Evolutionary conservation across 1,140 invertebrate genomes (phyloP).

Genomic region (Neodiprion pinetum): DNA sequence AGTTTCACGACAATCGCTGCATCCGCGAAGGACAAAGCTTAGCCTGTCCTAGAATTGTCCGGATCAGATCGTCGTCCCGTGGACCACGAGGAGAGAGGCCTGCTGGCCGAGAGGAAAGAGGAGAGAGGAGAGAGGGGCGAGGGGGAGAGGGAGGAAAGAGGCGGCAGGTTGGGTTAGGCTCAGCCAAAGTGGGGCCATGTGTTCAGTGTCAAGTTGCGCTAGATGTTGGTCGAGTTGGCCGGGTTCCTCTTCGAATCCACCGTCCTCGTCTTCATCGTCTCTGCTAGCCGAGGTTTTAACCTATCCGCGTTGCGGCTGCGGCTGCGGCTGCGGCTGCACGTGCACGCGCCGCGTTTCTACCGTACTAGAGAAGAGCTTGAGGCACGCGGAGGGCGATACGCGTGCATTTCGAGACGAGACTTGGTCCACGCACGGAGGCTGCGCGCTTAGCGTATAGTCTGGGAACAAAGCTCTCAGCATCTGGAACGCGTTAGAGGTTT

Average conservation of each 20-base stretch:
- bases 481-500: constrained; percentile 58
- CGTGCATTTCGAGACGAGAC: constrained; percentile 16
- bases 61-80: not conserved
- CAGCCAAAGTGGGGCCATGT: constrained; percentile 54
- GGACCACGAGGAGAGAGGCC: not conserved
- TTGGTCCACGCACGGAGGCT: constrained; percentile 23
- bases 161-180: constrained; percentile 48
- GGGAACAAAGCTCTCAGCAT: constrained; percentile 58
- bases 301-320: not conserved
- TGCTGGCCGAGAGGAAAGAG: not conserved
- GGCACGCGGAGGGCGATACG: constrained; percentile 15
- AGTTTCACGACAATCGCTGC: no score
- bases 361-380: constrained; percentile 14
- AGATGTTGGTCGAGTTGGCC: constrained; percentile 23
- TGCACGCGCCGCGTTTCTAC: not conserved
- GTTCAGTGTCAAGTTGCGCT: constrained; percentile 57
- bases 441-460: constrained; percentile 25
- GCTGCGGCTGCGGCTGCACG: not conserved
- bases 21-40: not conserved
- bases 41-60: not conserved
- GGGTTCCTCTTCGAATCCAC: not conserved
- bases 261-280: constrained; percentile 4
- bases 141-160: constrained; percentile 23
- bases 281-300: not conserved
- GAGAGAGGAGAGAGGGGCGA: not conserved